Evolutionary conservation across 2,888 invertebrate species (phyloP).

Genomic region (Herminia tarsipennalis): DNA sequence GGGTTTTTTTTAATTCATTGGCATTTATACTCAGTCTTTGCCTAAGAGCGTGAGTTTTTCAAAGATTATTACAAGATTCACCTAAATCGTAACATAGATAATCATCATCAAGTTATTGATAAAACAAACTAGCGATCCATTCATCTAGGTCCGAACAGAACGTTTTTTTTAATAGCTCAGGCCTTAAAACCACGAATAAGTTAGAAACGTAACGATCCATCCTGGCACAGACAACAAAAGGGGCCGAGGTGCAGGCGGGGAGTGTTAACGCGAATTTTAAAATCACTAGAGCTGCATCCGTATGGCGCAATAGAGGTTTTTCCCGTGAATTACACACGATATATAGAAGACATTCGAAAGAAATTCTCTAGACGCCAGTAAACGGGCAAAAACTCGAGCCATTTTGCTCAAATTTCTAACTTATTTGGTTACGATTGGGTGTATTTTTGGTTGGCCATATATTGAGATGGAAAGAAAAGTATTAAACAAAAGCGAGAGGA

Average conservation of each 20-base stretch:
- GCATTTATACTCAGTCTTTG: no score
- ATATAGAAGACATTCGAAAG: conserved; percentile 24
- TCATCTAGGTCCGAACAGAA: no score
- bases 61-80: no score
- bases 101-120: no score
- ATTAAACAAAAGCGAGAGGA: conserved; percentile 27
- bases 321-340: neutral
- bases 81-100: no score
- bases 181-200: no score
- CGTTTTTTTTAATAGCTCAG: no score
- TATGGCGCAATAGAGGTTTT: neutral
- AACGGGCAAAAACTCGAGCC: neutral
- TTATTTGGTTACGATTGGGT: neutral
- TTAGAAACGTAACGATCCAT: no score
- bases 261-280: conserved; percentile 1
- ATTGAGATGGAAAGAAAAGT: conserved; percentile 16
- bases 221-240: neutral
- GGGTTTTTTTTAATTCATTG: no score
- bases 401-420: neutral
- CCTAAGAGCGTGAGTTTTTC: no score
- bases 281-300: neutral
- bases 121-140: no score
- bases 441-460: neutral
- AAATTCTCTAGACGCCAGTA: conserved; percentile 7
- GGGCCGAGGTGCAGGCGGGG: neutral